Evolutionary conservation across 1,140 invertebrate species (phyloP), one percentile per base, ranked within the genome.

Genomic region (Calycopis cecrops): DNA sequence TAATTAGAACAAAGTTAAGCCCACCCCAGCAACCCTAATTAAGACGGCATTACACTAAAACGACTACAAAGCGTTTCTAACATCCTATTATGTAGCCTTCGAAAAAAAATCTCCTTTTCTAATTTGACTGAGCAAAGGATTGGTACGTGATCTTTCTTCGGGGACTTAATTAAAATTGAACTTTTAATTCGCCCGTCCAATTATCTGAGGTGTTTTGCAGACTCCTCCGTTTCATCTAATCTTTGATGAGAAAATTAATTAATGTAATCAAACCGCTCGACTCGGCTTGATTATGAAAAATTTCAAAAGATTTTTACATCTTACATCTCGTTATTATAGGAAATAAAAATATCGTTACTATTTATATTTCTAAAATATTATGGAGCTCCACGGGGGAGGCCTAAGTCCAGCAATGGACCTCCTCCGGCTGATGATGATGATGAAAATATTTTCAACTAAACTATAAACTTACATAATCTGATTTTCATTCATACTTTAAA

Each of bases 181-280:
- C 17, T 44, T 44, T 17, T 17, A 44, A 44, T 44, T 44, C 40
- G 40, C 9, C 9, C 40, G 40, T 44, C 40, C 40, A 44, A 44
- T 44, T 18, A 44, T 17, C 40, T 9, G 16, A 40, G 38, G 38
- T 18, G 40, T 44, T 14, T 44, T 17, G 40, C 40, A 9, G 40
- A 44, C 14, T 44, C 40, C 14, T 1, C 12, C 40, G 40, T 44
- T 44, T 44, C 21, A 28, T 44, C 40, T 44, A 44, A 44, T 44
- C 40, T 44, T 44, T 44, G 40, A 44, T 17, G 14, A 16, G 7
- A 7, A 44, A 44, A 44, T 44, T 44, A 44, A 44, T 44, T 44
- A 17, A 44, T 44, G 40, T 44, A 44, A 44, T 44, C 7, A 44
- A 44, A 44, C 40, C 14, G 14, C 14, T 44, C 40, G 40, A 44